These are phyloP conservation scores for Sebastes hopkinsi DNA, from an alignment of 2,797 vertebrate species.

Conservation along the genomic window DNA sequence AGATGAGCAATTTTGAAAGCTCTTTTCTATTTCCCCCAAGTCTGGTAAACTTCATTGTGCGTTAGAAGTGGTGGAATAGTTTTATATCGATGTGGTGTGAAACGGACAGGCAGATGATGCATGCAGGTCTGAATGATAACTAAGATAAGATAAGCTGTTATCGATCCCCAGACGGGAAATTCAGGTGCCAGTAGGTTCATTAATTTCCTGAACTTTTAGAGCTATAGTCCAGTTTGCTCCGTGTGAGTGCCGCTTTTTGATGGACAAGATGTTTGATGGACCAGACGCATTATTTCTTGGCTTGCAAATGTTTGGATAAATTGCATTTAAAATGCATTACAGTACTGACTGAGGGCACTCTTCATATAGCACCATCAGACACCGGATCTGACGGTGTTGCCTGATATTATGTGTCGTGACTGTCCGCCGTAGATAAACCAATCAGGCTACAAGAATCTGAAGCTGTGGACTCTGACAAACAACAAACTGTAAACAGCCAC, in stretches of 20 bases:
- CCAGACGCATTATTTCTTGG: neutral
- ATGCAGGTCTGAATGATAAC: neutral
- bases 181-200: neutral
- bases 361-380: neutral
- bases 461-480: neutral
- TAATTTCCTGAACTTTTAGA: neutral
- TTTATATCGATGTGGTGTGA: neutral
- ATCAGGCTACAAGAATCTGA: neutral
- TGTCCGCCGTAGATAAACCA: neutral
- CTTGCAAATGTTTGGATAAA: neutral
- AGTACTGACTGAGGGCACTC: neutral
- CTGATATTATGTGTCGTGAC: neutral
- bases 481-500: neutral
- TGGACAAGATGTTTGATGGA: too few species aligned
- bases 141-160: neutral
- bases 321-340: neutral
- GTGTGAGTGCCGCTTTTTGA: neutral
- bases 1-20: neutral
- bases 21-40: neutral
- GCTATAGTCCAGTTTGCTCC: neutral
- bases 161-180: neutral
- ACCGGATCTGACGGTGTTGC: neutral
- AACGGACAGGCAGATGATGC: neutral
- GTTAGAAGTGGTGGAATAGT: neutral
- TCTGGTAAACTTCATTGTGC: neutral